Percentiles rank a stretch among this genome's conserved stretches.
Conservation (phyloP, 2,888 invertebrate species). For the Sphaeridia pumilis region DNA sequence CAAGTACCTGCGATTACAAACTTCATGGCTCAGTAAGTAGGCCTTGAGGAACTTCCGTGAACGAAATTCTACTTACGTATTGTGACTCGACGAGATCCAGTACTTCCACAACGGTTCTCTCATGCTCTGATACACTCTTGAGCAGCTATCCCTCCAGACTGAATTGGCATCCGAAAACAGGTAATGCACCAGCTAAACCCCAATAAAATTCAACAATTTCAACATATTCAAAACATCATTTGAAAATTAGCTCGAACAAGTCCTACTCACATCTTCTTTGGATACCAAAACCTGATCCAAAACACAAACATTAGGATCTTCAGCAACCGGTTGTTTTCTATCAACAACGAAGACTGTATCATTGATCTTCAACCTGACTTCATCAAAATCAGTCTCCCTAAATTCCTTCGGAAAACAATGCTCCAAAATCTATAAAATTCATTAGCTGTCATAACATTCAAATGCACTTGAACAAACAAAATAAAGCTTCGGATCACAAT, state of each 20-base stretch:
- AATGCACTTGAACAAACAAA: neutral
- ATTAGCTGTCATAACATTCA: neutral
- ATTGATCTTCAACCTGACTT: neutral
- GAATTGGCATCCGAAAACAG: slow-evolving; percentile 86
- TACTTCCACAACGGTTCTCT: slow-evolving; percentile 51
- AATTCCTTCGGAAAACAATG: neutral
- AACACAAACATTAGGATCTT: neutral
- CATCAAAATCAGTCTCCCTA: neutral
- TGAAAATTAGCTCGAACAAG: neutral
- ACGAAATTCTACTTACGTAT: slow-evolving; percentile 53
- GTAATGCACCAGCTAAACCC: slow-evolving; percentile 52
- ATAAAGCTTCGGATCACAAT: neutral
- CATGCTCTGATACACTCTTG: slow-evolving; percentile 77
- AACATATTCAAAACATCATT: neutral
- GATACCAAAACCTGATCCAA: neutral
- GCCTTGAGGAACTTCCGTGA: neutral
- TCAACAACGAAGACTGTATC: neutral
- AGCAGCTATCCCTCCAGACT: slow-evolving; percentile 66
- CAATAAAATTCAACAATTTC: neutral
- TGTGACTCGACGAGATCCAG: slow-evolving; percentile 76
- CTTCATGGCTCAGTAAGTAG: neutral
- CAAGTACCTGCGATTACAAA: slow-evolving; percentile 53
- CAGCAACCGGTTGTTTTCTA: neutral
- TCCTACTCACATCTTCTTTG: neutral
- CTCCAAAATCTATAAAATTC: neutral